phyloP scores from a whole-genome alignment of 1,140 invertebrate species.

The Drosophila albomicans region DNA sequence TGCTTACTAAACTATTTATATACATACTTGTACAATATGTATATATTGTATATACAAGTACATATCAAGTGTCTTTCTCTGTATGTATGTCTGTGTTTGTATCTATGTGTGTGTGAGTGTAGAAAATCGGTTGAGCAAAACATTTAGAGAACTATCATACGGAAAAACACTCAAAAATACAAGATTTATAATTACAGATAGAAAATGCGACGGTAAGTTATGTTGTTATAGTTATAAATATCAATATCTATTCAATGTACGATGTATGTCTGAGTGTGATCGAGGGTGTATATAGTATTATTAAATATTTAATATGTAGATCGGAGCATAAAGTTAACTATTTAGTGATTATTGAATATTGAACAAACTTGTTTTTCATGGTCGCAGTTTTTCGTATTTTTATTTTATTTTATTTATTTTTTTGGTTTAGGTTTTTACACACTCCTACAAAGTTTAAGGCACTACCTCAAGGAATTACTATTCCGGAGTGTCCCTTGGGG shows the following conservation, averaged over 20 bases:
- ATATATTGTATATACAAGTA: slow-evolving; percentile 13
- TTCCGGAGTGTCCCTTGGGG: slow-evolving; percentile 69
- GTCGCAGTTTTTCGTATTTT: not conserved
- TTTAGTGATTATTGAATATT: slow-evolving; percentile 61
- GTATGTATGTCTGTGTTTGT: slow-evolving; percentile 12
- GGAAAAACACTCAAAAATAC: slow-evolving; percentile 63
- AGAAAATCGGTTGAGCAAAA: slow-evolving; percentile 67
- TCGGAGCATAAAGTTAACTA: slow-evolving; percentile 79
- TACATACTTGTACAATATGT: slow-evolving; percentile 27
- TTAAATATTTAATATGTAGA: slow-evolving; percentile 50
- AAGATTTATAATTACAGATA: slow-evolving; percentile 50
- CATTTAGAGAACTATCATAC: slow-evolving; percentile 24
- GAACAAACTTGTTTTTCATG: slow-evolving; percentile 48
- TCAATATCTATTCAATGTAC: slow-evolving; percentile 41
- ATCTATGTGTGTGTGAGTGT: slow-evolving; percentile 40
- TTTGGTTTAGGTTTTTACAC: slow-evolving; percentile 11
- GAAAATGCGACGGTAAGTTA: slow-evolving; percentile 73
- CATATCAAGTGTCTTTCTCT: slow-evolving; percentile 25
- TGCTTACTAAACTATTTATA: slow-evolving; percentile 36
- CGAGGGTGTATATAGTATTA: slow-evolving; percentile 18
- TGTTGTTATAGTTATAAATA: slow-evolving; percentile 56
- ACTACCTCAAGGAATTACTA: slow-evolving; percentile 76
- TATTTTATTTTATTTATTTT: too few relatives aligned
- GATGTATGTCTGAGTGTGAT: slow-evolving; percentile 15
- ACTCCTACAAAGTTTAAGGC: slow-evolving; percentile 64